Conservation (phyloP, 2,888 invertebrate species). For the Dryobota labecula region DNA sequence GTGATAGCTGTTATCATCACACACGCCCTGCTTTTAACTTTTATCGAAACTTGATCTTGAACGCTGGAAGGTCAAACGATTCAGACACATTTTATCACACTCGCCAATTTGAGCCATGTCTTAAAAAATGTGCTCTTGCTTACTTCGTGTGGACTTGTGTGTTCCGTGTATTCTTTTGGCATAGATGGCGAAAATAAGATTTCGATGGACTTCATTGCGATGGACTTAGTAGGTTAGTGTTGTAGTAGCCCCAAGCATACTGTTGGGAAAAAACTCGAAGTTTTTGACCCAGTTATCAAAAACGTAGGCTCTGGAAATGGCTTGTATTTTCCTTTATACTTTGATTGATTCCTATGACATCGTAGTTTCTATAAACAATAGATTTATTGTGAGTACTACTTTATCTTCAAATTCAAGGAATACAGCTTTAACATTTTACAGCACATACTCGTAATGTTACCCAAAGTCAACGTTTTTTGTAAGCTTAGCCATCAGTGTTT, state of each 20-base stretch:
- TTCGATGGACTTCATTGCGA: neutral
- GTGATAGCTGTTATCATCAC: slow-evolving; percentile 41
- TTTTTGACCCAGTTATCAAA: neutral
- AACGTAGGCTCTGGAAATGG: neutral
- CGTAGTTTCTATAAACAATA: neutral
- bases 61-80: slow-evolving; percentile 38
- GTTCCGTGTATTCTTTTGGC: too few relatives aligned
- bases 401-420: neutral
- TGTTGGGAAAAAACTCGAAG: neutral
- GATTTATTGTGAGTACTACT: neutral
- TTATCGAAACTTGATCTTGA: slow-evolving; percentile 49
- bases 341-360: neutral
- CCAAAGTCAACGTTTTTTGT: neutral
- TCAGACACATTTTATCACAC: slow-evolving; percentile 11
- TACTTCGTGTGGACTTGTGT: neutral
- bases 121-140: slow-evolving; percentile 3
- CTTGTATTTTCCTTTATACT: neutral
- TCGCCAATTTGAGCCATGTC: neutral
- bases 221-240: neutral
- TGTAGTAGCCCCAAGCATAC: neutral
- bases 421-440: neutral
- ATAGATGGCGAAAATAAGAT: neutral
- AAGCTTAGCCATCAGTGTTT: slow-evolving; percentile 1
- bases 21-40: slow-evolving; percentile 35
- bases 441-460: neutral